Evolutionary conservation across 1,140 invertebrate genomes (phyloP).

Genomic region (Palaemon carinicauda): DNA sequence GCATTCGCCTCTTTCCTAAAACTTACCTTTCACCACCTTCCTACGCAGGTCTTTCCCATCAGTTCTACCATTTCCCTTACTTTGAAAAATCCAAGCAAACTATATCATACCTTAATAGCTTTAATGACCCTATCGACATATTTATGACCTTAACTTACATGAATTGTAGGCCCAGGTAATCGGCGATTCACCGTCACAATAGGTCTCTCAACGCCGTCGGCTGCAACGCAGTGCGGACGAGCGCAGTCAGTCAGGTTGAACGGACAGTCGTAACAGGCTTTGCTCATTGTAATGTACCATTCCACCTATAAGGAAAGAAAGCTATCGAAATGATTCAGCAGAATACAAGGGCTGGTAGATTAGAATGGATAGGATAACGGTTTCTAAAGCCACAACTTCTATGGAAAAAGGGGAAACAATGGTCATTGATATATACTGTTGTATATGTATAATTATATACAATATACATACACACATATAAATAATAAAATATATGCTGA

Average conservation of each 20-base stretch:
- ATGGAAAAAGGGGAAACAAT: too few relatives aligned
- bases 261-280: conserved; percentile 85
- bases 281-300: conserved; percentile 58
- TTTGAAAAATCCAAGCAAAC: too few relatives aligned
- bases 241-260: conserved; percentile 78
- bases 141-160: conserved; percentile 68
- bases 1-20: too few relatives aligned
- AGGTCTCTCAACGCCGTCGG: conserved; percentile 78
- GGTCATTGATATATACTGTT: background rate
- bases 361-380: background rate
- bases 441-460: background rate
- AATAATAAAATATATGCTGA: too few relatives aligned
- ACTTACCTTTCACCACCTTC: too few relatives aligned
- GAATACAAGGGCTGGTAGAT: background rate
- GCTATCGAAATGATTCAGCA: background rate
- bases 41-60: too few relatives aligned
- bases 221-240: conserved; percentile 80
- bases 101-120: too few relatives aligned
- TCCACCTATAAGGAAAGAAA: conserved; percentile 30
- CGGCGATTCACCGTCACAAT: conserved; percentile 84
- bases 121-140: background rate
- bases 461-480: background rate
- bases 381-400: too few relatives aligned
- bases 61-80: too few relatives aligned
- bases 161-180: conserved; percentile 85